Evolutionary conservation across 2,113 vertebrate genomes (phyloP).

Genomic region (Halcyon senegalensis): DNA sequence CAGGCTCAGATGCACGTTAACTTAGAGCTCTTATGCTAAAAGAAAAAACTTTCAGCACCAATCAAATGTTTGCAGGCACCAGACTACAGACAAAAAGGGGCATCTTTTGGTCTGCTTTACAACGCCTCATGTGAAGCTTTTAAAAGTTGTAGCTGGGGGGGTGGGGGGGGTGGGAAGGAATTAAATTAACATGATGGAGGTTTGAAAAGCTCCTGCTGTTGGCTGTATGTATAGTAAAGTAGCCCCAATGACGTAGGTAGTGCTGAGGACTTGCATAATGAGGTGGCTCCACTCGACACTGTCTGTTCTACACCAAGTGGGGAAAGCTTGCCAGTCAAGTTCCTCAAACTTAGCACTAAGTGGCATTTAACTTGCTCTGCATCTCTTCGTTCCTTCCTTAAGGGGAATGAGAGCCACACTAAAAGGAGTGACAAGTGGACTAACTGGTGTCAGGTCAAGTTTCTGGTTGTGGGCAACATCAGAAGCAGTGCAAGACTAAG

Average conservation of each 20-base stretch:
- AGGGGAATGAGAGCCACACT: neutral
- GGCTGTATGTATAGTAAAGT: neutral
- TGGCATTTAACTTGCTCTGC: neutral
- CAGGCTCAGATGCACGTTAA: neutral
- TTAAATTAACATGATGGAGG: neutral
- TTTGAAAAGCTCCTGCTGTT: neutral
- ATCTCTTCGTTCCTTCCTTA: neutral
- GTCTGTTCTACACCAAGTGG: neutral
- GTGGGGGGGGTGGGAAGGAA: neutral
- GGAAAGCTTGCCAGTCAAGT: neutral
- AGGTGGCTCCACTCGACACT: neutral
- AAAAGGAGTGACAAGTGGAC: rapidly evolving
- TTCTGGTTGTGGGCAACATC: neutral
- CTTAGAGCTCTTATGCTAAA: neutral
- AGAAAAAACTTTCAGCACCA: neutral
- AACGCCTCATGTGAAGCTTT: neutral
- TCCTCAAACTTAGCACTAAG: neutral
- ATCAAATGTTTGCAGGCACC: neutral
- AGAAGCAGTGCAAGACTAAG: neutral
- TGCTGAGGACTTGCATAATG: neutral
- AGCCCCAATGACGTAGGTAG: neutral
- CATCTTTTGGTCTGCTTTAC: neutral
- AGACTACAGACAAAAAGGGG: neutral
- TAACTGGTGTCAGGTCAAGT: neutral
- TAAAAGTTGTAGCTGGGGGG: rapidly evolving